These are phyloP conservation scores for Peromyscus californicus DNA, from an alignment of 2,113 vertebrate species.

Conservation along the genomic window DNA sequence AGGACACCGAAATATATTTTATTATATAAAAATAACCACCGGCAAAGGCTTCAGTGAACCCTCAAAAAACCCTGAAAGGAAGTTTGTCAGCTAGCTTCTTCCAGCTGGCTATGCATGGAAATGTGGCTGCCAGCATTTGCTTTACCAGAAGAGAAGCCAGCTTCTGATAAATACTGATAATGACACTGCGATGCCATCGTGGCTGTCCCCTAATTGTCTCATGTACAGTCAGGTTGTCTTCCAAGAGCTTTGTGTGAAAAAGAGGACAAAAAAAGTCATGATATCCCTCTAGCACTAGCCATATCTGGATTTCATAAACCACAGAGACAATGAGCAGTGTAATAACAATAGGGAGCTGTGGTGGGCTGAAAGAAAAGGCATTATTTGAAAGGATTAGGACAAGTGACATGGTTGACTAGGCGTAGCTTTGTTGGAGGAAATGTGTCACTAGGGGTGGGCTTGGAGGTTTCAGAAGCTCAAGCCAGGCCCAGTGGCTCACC, in stretches of 20 bases:
- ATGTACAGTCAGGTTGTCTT: background rate
- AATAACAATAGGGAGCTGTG: background rate
- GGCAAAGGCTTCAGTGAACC: conserved; percentile 45
- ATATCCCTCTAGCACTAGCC: background rate
- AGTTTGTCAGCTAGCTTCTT: conserved; percentile 61
- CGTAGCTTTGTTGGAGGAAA: background rate
- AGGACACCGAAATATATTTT: conserved; percentile 48
- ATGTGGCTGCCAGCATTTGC: background rate
- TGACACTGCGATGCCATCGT: background rate
- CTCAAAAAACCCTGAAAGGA: conserved; percentile 49
- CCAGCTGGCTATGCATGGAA: conserved; percentile 10
- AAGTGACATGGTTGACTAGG: background rate
- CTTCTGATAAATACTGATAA: background rate
- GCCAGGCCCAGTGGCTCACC: background rate
- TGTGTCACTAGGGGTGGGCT: background rate
- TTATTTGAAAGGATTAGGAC: background rate
- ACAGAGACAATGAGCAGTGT: background rate
- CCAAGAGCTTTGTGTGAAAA: background rate
- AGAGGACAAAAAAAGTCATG: background rate
- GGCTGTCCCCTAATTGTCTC: background rate
- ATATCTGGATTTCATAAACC: background rate
- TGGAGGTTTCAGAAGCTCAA: background rate
- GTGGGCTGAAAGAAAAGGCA: background rate
- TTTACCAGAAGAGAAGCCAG: background rate
- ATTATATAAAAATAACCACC: conserved; percentile 50